Base-by-base conservation (phyloP, 2,888 invertebrate genomes). In the Eurytoma californica region DNA sequence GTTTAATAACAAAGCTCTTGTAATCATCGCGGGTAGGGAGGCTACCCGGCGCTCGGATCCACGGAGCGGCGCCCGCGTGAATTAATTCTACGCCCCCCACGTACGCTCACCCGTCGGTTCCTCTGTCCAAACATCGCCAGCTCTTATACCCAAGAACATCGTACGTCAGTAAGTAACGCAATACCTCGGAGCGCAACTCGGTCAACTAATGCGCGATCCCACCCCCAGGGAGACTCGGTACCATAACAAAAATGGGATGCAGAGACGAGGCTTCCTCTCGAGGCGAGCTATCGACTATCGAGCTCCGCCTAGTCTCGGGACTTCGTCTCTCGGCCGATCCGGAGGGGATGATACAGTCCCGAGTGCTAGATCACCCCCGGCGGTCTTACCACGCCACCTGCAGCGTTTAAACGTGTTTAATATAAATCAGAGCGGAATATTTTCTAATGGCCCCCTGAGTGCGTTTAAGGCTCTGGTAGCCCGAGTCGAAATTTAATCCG, bases 171-270 rank as follows among this genome's bases (percentile, higher is more conserved):
- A 24, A 14, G 28, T 20, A 30, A 58, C 16, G 16, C n/a, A 55
- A 60, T 67, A 63, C n/a, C 49, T 4, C n/a, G 47, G 28, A 39
- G 57, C 74, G 58, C 49, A 58, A 58, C 60, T 14, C 58, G 51
- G 60, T 28, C 47, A 9, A 18, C 61, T 72, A 55, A 57, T 57
- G 57, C 57, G 55, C 16, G n/a, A n/a, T 28, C 3, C 0, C 18
- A 39, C 30, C 55, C 61, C 72, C 51, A n/a, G 4, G 76, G 63
- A 9, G 9, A 65, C 65, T 75, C 70, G 69, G 69, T 65, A 76
- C 57, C 49, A 76, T 63, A 65, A 63, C 61, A 55, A 76, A 69
- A 61, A 76, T 60, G 28, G 57, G 18, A 65, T 58, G 60, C 16
- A 57, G n/a, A 66, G 39, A 18, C 16, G 28, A 20, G 12, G 24